Evolutionary conservation across 1,140 invertebrate genomes (phyloP), one percentile per base, ranked within the genome.

Genomic region (Diorhabda carinulata): DNA sequence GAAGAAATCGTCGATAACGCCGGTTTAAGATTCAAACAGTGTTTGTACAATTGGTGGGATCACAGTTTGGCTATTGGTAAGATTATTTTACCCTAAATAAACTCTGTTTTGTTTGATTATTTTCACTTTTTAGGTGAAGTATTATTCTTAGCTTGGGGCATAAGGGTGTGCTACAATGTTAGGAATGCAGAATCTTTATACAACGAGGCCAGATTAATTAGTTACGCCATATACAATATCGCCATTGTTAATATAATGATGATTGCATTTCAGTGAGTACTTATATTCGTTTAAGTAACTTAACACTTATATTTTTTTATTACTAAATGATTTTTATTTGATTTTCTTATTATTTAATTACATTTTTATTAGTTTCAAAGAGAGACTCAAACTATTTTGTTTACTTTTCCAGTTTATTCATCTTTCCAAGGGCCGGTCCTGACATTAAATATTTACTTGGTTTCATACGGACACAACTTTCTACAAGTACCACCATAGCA

Each of bases 221-320:
- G 92, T 57, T 95, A 94, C 82, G 92, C 94, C 5, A 95, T 96
- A 66, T 97, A 97, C 83, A 97, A 96, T 81, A 97, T 96, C 73
- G 92, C 94, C 65, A 86, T 93, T 61, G 92, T 96, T 70, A 97
- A 97, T 80, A 94, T 91, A 56, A 86, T 93, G 43, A 94, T 96
- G 91, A 89, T 95, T 61, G 89, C 91, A 3, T 90, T 97, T 74
- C 94, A 95, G 94, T 97, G 87, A 91, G 92, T 92, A 67, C 65
- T 69, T 66, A 56, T n/a, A 52, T 52, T 52, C 6, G n/a, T 52
- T 52, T 52, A 52, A 52, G 2, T 25, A 25, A 25, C 25, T 25
- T 25, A 25, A 25, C 1, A 25, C 25, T 25, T 25, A 25, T 25
- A 25, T 25, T 25, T 25, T 25, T 25, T 25, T 25, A 25, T 25